phyloP scores from a whole-genome alignment of 2,113 vertebrate genomes.

The Indicator indicator region DNA sequence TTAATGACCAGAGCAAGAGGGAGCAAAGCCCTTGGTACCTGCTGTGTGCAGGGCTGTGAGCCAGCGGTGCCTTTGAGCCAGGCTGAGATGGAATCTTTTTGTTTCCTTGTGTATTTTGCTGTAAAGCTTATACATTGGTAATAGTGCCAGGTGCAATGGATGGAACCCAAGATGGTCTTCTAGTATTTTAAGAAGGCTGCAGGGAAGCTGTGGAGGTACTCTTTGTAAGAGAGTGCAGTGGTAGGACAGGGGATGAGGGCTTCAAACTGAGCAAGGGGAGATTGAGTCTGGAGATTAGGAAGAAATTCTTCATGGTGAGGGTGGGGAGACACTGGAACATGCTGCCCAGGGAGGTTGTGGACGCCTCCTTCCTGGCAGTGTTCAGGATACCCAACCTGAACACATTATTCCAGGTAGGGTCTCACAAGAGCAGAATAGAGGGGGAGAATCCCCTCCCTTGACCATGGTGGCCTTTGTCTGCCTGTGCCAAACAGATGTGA shows the following conservation, averaged over 20 bases:
- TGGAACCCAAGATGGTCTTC: neutral
- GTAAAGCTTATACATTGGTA: fast-evolving
- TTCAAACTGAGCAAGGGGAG: neutral
- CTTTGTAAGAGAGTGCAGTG: neutral
- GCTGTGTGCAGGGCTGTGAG: fast-evolving
- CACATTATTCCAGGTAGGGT: too few species aligned
- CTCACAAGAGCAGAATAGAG: too few species aligned
- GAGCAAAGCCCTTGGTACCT: neutral
- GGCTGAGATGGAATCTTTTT: fast-evolving
- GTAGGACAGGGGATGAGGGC: neutral
- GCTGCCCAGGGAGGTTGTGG: neutral
- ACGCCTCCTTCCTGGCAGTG: neutral
- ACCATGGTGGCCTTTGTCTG: neutral
- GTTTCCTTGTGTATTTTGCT: neutral
- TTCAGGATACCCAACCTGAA: too few species aligned
- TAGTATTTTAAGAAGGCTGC: neutral
- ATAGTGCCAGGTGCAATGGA: fast-evolving
- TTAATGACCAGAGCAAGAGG: too few species aligned
- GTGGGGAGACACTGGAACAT: neutral
- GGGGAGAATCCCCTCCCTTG: too few species aligned
- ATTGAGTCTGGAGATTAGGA: too few species aligned
- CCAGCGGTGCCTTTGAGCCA: fast-evolving
- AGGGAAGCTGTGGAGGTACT: neutral
- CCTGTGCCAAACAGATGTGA: slow-evolving; percentile 52
- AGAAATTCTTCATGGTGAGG: neutral